These are phyloP conservation scores for Leptoteleia sp. DNA, from an alignment of 1,140 invertebrate genomes.

Conservation along the genomic window DNA sequence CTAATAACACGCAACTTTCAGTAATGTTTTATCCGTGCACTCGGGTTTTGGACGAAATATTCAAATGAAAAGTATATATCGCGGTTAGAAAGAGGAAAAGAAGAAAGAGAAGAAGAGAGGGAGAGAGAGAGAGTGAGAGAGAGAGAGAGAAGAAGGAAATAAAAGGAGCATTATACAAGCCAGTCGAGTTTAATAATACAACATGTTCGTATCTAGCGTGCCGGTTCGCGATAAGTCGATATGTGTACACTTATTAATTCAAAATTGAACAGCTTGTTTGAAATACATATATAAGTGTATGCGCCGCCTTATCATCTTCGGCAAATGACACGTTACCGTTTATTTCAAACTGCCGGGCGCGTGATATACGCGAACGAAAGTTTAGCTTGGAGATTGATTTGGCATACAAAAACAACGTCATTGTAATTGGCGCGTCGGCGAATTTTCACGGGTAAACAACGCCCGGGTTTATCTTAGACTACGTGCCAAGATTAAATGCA, in stretches of 20 bases:
- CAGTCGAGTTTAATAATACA: constrained; percentile 40
- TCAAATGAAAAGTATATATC: constrained; percentile 32
- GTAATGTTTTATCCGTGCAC: constrained; percentile 17
- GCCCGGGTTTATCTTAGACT: constrained; percentile 39
- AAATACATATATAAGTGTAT: constrained; percentile 48
- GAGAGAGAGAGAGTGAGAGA: too few species aligned
- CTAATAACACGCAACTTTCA: constrained; percentile 10
- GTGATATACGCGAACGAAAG: constrained; percentile 53
- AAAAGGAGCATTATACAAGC: constrained; percentile 33
- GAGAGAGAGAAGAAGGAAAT: too few species aligned
- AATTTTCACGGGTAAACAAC: constrained; percentile 37
- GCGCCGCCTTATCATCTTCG: constrained; percentile 61
- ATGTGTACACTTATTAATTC: constrained; percentile 60
- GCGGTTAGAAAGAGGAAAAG: constrained; percentile 10
- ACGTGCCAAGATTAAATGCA: constrained; percentile 33
- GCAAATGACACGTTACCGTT: constrained; percentile 67
- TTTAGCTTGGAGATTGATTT: constrained; percentile 58
- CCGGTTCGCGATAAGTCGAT: constrained; percentile 57
- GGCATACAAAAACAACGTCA: constrained; percentile 49
- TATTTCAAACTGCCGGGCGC: constrained; percentile 59
- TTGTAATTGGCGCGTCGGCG: constrained; percentile 59
- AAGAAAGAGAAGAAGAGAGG: too few species aligned
- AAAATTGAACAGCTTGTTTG: constrained; percentile 62
- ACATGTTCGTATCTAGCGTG: constrained; percentile 36
- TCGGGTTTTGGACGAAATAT: constrained; percentile 44